Percentiles rank a stretch among this genome's conserved stretches.
These are phyloP conservation scores for Amblyteles armatorius DNA, from an alignment of 2,888 invertebrate species.

Conservation along the genomic window DNA sequence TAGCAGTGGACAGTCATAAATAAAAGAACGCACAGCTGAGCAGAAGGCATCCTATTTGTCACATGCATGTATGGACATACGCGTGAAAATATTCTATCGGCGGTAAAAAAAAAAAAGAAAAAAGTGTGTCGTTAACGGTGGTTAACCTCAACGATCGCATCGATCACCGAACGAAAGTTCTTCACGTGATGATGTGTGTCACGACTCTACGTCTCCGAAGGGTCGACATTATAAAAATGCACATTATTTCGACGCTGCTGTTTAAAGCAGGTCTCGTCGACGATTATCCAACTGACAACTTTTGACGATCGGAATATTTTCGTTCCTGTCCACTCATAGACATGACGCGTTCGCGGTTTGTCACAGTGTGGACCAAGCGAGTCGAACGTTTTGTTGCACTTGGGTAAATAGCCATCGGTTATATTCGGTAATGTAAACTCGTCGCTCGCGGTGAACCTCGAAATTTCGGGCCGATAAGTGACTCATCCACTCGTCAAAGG, in stretches of 20 bases:
- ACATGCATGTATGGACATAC: too few relatives aligned
- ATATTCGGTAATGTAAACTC: neutral
- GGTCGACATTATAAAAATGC: neutral
- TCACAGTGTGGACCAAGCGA: neutral
- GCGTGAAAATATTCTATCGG: neutral
- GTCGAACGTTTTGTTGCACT: constrained; percentile 1
- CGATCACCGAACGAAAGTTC: neutral
- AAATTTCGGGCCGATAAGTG: neutral
- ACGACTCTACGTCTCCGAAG: neutral
- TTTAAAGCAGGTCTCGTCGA: neutral
- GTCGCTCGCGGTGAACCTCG: neutral
- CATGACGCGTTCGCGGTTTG: neutral
- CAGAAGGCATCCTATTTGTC: too few relatives aligned
- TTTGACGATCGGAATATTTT: constrained; percentile 7
- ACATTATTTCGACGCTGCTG: neutral
- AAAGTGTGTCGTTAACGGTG: neutral
- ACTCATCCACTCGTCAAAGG: neutral
- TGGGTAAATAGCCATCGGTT: constrained; percentile 6
- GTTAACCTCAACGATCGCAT: constrained; percentile 5
- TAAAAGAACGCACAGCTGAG: too few relatives aligned
- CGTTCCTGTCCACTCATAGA: neutral
- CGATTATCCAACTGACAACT: neutral
- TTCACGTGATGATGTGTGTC: neutral
- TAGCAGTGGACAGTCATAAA: too few relatives aligned
- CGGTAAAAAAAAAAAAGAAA: neutral